phyloP scores from a whole-genome alignment of 2,888 invertebrate genomes.

The Trichacis sp. region DNA sequence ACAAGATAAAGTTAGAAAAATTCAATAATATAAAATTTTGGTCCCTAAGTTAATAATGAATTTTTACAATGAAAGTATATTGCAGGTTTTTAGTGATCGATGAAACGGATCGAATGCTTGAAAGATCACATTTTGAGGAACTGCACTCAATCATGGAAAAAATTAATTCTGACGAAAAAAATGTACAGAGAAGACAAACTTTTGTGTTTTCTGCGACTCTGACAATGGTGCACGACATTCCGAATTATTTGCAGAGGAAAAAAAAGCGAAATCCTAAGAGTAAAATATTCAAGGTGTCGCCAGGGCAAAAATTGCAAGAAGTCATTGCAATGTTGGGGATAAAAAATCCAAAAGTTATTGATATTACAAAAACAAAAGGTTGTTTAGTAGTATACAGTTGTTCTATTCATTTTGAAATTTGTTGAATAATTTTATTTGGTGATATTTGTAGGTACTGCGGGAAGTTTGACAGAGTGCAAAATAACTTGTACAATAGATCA shows the following conservation, averaged over 20 bases:
- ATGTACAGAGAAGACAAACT: constrained; percentile 80
- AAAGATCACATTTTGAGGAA: constrained; percentile 95
- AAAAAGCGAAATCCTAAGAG: constrained; percentile 67
- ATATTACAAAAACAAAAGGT: constrained; percentile 86
- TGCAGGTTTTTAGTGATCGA: constrained; percentile 91
- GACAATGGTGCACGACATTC: constrained; percentile 89
- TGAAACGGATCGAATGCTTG: constrained; percentile 98
- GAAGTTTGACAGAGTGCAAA: constrained; percentile 85
- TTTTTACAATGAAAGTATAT: no score
- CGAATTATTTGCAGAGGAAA: constrained; percentile 77
- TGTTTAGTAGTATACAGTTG: constrained; percentile 20
- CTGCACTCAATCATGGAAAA: constrained; percentile 83
- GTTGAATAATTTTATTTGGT: no score
- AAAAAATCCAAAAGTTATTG: constrained; percentile 91
- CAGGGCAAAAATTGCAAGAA: constrained; percentile 81
- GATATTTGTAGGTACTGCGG: constrained; percentile 81
- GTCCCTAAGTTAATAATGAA: no score
- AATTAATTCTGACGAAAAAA: constrained; percentile 79
- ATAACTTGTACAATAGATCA: constrained; percentile 83
- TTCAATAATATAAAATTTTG: no score
- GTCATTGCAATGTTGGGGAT: constrained; percentile 87
- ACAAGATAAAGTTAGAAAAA: constrained; percentile 75
- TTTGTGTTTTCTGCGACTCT: constrained; percentile 98
- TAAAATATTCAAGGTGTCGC: constrained; percentile 75
- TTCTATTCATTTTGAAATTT: constrained; percentile 1